Base-by-base conservation (phyloP, 2,888 invertebrate species). In the Slavum lentiscoides region DNA sequence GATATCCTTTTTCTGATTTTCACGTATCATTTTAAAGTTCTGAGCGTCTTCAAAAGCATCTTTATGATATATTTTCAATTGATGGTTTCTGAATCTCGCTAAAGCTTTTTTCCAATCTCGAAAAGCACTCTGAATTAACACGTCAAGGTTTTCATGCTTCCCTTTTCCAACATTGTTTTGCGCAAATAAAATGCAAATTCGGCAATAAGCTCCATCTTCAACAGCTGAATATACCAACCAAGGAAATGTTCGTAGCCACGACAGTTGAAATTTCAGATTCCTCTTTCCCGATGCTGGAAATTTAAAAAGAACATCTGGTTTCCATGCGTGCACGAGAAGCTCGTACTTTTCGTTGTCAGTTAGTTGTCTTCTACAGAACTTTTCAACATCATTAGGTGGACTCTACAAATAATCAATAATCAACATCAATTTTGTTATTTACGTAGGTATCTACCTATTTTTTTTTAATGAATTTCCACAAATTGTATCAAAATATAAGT, bases 321-420 rank as follows among this genome's bases (percentile, higher is more conserved):
- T 9, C 61, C 21, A 61, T 61, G 9, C 61, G 8, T 61, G n/a
- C 21, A 61, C 61, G n/a, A 61, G n/a, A 21, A 61, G 61, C n/a
- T 61, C 61, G n/a, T 61, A 61, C n/a, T 61, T 61, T 21, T 61
- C 61, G 21, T 61, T 61, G n/a, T 61, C 61, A 21, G 21, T 61
- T 23, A 61, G 61, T 61, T n/a, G 8, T 61, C 21, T 61, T 61
- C 21, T n/a, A 61, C 21, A 61, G 21, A 61, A 62, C 39, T 39
- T 39, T 39, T 39, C 39, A 39, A 39, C 39, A 39, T 7, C 39
- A 39, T 39, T n/a, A n/a, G n/a, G n/a, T n/a, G n/a, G n/a, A n/a
- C n/a, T n/a, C n/a, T n/a, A n/a, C n/a, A 39, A 6, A 7, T 39
- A 39, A 39, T 39, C 39, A 39, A 39, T 7, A n/a, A 39, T 39